Conservation (phyloP, 2,797 vertebrate genomes). For the Typhlichthys subterraneus region DNA sequence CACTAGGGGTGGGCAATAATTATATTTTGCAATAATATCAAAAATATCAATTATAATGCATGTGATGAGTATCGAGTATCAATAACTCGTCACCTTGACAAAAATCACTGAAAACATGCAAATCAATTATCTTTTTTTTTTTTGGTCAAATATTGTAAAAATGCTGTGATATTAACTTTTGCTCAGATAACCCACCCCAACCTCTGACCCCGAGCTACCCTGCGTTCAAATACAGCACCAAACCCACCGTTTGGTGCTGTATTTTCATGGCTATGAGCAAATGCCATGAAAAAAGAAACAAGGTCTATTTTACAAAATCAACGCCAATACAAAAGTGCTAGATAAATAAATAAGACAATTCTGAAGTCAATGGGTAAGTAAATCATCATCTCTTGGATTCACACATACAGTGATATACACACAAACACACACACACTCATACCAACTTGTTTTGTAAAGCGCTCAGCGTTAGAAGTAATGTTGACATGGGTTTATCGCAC, state of each 20-base stretch:
- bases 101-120: too few relatives aligned
- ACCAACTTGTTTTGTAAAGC: slow-evolving; percentile 49
- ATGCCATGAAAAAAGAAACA: slow-evolving; percentile 33
- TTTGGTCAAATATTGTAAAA: too few relatives aligned
- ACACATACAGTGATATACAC: slow-evolving; percentile 35
- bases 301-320: slow-evolving; percentile 52
- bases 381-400: slow-evolving; percentile 34
- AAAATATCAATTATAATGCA: too few relatives aligned
- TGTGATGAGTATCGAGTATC: too few relatives aligned
- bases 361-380: slow-evolving; percentile 45
- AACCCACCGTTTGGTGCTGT: slow-evolving; percentile 20
- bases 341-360: slow-evolving; percentile 60
- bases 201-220: slow-evolving; percentile 3
- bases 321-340: slow-evolving; percentile 66
- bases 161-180: too few relatives aligned
- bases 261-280: slow-evolving; percentile 33
- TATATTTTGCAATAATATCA: too few relatives aligned
- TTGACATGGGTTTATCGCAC: slow-evolving; percentile 5
- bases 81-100: too few relatives aligned
- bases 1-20: neutral
- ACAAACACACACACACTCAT: slow-evolving; percentile 42
- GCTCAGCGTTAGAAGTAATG: neutral
- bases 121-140: too few relatives aligned
- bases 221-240: slow-evolving; percentile 17
- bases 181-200: neutral